Conservation (phyloP, 2,797 vertebrate species). For the Eptatretus atami region DNA sequence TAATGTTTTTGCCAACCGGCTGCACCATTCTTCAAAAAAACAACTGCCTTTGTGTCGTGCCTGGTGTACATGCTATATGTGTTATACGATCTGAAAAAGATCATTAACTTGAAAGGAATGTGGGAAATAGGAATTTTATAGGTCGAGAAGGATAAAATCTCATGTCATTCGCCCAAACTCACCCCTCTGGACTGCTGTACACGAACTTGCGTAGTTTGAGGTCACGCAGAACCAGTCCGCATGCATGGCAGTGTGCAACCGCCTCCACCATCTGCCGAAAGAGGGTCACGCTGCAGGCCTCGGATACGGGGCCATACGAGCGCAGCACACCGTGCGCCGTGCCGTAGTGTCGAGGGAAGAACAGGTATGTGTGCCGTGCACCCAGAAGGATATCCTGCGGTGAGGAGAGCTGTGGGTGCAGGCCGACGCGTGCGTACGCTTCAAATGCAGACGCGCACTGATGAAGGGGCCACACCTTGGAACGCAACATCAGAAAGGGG, state of each 20-base stretch:
- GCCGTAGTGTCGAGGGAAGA: neutral
- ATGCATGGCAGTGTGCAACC: neutral
- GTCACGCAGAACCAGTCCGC: neutral
- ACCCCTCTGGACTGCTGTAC: neutral
- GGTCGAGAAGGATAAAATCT: no score
- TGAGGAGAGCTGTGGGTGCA: neutral
- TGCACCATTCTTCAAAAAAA: no score
- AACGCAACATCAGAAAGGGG: no score
- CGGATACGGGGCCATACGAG: neutral
- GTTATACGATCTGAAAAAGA: no score
- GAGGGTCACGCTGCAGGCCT: neutral
- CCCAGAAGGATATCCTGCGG: neutral
- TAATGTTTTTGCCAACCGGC: no score
- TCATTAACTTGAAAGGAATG: no score
- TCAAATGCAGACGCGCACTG: neutral
- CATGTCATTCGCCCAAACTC: neutral
- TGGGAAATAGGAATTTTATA: no score
- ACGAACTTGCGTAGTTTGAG: conserved; percentile 3
- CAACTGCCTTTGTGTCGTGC: no score
- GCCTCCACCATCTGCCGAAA: neutral
- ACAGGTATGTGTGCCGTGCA: neutral
- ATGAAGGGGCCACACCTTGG: no score
- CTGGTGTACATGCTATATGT: no score
- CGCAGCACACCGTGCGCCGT: conserved; percentile 1
- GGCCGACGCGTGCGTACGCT: neutral